Base-by-base conservation (phyloP, 2,797 vertebrate species). In the Champsocephalus esox region DNA sequence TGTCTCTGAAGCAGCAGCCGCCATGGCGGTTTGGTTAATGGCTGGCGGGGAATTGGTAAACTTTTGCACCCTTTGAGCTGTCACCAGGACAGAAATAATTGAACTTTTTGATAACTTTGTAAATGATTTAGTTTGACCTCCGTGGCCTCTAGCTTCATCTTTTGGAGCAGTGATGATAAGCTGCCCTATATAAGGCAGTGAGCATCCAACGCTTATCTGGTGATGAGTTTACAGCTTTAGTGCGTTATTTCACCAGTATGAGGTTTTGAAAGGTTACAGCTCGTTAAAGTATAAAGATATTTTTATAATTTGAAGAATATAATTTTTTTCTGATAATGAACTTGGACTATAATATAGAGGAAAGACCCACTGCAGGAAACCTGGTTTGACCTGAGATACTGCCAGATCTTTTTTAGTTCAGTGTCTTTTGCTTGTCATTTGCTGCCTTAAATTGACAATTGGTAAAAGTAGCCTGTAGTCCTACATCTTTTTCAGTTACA, bases 91-190 rank as follows among this genome's bases (percentile, higher is more conserved):
- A 86, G 89, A 95, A 98, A 97, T 96, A 97, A 97, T 97, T 95
- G 95, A 98, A 96, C 92, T 95, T 97, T 93, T 92, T 94, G 95
- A 96, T 96, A 95, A 96, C 91, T 96, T 97, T 97, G 95, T 96
- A 96, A 97, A 98, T 97, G 94, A 96, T 97, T 97, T 92, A 48
- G 82, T 87, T 88, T 98, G 96, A 97, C 97, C 97, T 94, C 86
- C 0, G 92, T 86, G 93, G 94, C 96, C 96, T 95, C 87, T 21
- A 91, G 93, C 93, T 93, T 84, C 92, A 92, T 95, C 86, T 88
- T 92, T 84, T 85, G 83, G 88, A 87, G 88, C 76, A 88, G 89
- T 92, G 92, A 65, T 75, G 89, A 90, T 87, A 73, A 88, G 41
- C 63, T 7, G 14, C 21, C 38, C 46, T 60, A 7, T 16, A 52